These are phyloP conservation scores for Malachius bipustulatus DNA, from an alignment of 2,888 invertebrate genomes.

Conservation along the genomic window DNA sequence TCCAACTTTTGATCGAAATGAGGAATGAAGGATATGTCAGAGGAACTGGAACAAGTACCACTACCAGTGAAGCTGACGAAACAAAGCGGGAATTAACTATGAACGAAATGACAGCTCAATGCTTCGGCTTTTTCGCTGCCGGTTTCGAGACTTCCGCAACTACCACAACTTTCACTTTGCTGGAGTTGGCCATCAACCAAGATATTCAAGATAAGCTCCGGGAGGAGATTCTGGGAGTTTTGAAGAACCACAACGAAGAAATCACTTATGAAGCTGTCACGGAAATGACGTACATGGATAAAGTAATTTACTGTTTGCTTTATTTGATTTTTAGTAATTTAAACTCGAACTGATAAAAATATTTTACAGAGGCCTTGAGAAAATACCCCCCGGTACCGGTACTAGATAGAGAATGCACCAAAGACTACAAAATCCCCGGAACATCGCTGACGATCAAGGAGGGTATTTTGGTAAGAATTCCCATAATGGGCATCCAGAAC, in stretches of 20 bases:
- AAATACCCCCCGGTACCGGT: conserved; percentile 28
- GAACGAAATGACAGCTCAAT: conserved; percentile 27
- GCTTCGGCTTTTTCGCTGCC: conserved; percentile 35
- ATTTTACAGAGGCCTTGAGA: conserved; percentile 31
- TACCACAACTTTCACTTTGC: conserved; percentile 29
- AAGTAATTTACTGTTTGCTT: conserved; percentile 30
- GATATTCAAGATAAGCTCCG: conserved; percentile 34
- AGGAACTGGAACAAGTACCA: background rate
- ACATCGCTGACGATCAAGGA: conserved; percentile 26
- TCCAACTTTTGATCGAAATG: conserved; percentile 5
- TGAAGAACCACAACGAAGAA: conserved; percentile 26
- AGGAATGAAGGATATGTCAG: conserved; percentile 4
- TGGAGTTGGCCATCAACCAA: conserved; percentile 31
- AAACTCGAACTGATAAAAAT: conserved; percentile 6
- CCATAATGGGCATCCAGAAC: conserved; percentile 19
- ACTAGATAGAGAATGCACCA: conserved; percentile 20
- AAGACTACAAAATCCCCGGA: conserved; percentile 26
- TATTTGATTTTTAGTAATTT: conserved; percentile 10
- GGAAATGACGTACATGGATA: conserved; percentile 37
- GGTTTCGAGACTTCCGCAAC: conserved; percentile 38
- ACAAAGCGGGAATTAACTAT: conserved; percentile 8
- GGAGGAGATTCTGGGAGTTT: conserved; percentile 27
- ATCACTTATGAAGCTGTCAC: conserved; percentile 34
- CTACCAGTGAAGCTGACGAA: conserved; percentile 3
- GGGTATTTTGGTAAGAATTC: conserved; percentile 28